These are phyloP conservation scores for Xylophagus ater DNA, from an alignment of 2,888 invertebrate genomes.

Conservation along the genomic window DNA sequence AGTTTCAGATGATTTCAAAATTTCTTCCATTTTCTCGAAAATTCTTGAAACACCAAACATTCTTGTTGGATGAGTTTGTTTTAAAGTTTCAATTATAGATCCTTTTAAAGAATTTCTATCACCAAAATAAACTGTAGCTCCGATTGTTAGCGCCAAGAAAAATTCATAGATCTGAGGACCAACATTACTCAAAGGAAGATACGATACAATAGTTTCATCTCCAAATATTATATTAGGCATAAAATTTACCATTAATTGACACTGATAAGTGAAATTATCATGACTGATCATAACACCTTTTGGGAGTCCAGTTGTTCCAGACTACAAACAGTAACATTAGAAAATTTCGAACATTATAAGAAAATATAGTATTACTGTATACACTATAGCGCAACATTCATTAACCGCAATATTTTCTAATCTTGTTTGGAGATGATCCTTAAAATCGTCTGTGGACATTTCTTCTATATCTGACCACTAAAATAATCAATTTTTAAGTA, in stretches of 20 bases:
- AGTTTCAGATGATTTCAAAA: constrained; percentile 62
- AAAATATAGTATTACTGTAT: constrained; percentile 49
- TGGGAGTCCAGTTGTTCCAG: constrained; percentile 78
- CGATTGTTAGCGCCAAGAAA: constrained; percentile 52
- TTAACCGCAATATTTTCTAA: constrained; percentile 61
- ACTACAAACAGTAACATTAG: constrained; percentile 43
- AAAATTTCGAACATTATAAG: neutral
- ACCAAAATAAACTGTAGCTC: constrained; percentile 70
- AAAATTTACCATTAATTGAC: constrained; percentile 45
- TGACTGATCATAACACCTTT: constrained; percentile 91
- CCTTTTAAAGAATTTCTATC: constrained; percentile 84
- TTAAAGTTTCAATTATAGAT: constrained; percentile 60
- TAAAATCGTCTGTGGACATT: constrained; percentile 57
- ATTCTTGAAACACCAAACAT: constrained; percentile 86
- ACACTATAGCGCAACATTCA: constrained; percentile 76
- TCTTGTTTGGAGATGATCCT: constrained; percentile 53
- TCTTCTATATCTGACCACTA: constrained; percentile 72
- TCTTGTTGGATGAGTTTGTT: constrained; percentile 68
- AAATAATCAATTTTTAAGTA: constrained; percentile 22
- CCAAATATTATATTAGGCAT: constrained; percentile 44
- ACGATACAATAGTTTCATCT: constrained; percentile 59
- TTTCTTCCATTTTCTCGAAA: constrained; percentile 88
- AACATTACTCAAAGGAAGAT: constrained; percentile 80
- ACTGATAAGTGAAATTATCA: constrained; percentile 71
- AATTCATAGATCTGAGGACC: constrained; percentile 85